These are phyloP conservation scores for Peromyscus maniculatus DNA, from an alignment of 2,113 vertebrate genomes.

Conservation along the genomic window DNA sequence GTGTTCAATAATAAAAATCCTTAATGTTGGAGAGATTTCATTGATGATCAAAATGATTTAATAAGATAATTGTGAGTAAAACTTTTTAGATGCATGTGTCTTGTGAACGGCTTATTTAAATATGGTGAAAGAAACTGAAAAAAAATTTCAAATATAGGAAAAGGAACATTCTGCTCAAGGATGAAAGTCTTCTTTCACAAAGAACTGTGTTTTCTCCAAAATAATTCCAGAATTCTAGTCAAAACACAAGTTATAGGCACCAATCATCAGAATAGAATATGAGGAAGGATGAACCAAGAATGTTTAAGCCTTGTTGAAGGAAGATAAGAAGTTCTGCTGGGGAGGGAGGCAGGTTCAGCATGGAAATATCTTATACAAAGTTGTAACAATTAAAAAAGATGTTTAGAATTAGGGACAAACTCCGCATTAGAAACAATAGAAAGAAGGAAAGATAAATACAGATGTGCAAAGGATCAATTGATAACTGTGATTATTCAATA, in stretches of 20 bases:
- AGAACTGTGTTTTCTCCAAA: background rate
- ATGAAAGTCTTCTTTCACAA: background rate
- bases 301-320: background rate
- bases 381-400: background rate
- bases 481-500: background rate
- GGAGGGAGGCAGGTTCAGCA: background rate
- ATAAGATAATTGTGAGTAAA: background rate
- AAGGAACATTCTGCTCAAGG: background rate
- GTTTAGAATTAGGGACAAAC: background rate
- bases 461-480: background rate
- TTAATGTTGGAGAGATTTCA: background rate
- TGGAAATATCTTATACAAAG: background rate
- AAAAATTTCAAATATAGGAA: background rate
- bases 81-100: background rate
- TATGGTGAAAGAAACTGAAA: background rate
- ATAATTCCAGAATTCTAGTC: background rate
- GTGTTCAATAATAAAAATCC: background rate
- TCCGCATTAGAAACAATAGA: background rate
- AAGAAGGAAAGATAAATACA: background rate
- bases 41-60: background rate
- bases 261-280: background rate
- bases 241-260: background rate
- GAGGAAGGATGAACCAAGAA: background rate
- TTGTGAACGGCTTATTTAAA: background rate
- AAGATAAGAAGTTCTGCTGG: background rate